These are phyloP conservation scores for Hanleya hanleyi DNA, from an alignment of 2,888 invertebrate genomes.

Conservation along the genomic window DNA sequence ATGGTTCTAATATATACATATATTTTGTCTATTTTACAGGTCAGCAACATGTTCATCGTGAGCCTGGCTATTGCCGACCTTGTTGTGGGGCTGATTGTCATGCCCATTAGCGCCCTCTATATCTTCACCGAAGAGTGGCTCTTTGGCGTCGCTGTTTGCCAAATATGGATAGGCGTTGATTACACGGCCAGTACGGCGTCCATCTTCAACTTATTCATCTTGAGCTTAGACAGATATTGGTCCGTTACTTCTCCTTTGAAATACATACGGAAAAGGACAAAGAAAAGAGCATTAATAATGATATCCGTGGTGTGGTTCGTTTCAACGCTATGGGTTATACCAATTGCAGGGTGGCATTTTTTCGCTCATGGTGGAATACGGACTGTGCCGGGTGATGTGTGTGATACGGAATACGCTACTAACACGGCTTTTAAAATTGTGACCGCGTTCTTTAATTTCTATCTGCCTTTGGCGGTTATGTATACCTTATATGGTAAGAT, in stretches of 20 bases:
- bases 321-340: constrained; percentile 75
- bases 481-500: constrained; percentile 74
- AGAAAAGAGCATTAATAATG: constrained; percentile 75
- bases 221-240: constrained; percentile 75
- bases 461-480: constrained; percentile 76
- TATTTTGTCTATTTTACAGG: constrained; percentile 68
- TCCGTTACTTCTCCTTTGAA: constrained; percentile 76
- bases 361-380: constrained; percentile 67
- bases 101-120: constrained; percentile 76
- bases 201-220: constrained; percentile 77
- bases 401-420: constrained; percentile 76
- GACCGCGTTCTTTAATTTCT: constrained; percentile 76
- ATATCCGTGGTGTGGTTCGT: constrained; percentile 75
- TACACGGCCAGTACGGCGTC: constrained; percentile 78
- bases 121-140: constrained; percentile 73
- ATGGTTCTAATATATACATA: too few species aligned
- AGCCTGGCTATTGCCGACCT: constrained; percentile 76
- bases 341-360: constrained; percentile 75
- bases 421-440: constrained; percentile 75
- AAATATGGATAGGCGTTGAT: constrained; percentile 78
- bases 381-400: constrained; percentile 67
- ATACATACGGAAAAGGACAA: constrained; percentile 75
- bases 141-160: constrained; percentile 77
- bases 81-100: constrained; percentile 75
- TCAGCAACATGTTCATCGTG: constrained; percentile 77